phyloP scores from a whole-genome alignment of 2,113 vertebrate genomes.

The Calypte anna region DNA sequence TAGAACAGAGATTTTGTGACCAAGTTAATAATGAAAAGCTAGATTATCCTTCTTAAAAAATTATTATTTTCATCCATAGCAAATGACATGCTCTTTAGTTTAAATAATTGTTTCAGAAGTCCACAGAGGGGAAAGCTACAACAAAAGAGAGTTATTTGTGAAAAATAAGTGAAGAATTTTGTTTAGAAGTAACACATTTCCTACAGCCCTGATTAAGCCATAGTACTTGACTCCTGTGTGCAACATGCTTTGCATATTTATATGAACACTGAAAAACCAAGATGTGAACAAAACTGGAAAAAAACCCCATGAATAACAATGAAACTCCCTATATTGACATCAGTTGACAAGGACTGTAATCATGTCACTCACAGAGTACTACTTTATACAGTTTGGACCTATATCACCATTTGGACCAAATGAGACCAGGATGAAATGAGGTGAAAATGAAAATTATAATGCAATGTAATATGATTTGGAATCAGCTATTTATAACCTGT shows the following conservation, averaged over 20 bases:
- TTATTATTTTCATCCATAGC: neutral
- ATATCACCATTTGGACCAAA: neutral
- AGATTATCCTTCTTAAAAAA: neutral
- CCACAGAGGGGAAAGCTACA: neutral
- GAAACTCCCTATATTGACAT: neutral
- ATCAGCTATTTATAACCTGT: neutral
- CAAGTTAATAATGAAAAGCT: neutral
- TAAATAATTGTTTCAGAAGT: neutral
- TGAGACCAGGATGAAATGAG: accelerated
- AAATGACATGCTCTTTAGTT: neutral
- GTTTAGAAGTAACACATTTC: neutral
- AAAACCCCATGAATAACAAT: accelerated
- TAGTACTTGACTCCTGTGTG: neutral
- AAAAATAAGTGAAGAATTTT: neutral
- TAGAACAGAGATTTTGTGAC: neutral
- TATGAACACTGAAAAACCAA: neutral
- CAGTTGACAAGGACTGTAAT: neutral
- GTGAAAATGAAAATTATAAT: neutral
- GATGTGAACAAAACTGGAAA: neutral
- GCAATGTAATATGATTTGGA: neutral
- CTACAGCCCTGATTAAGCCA: neutral
- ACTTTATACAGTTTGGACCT: neutral
- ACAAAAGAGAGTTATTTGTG: neutral
- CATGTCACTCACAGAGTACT: neutral
- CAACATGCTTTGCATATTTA: neutral